Evolutionary conservation across 2,888 invertebrate species (phyloP).

Genomic region (Ceriagrion tenellum): DNA sequence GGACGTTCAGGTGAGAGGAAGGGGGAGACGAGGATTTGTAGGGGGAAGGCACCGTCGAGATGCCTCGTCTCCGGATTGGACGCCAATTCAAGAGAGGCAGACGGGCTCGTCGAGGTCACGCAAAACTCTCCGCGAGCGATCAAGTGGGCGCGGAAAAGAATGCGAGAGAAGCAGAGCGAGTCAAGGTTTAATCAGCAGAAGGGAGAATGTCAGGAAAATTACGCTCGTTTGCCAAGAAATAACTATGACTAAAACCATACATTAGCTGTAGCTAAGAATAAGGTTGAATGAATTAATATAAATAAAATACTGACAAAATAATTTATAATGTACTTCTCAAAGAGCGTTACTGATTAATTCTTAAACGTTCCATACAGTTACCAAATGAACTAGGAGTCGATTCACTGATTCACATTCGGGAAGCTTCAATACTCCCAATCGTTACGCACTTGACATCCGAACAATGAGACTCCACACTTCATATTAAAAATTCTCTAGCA

Average conservation of each 20-base stretch:
- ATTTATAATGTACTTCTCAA: too few species aligned
- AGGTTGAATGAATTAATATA: too few species aligned
- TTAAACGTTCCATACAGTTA: too few species aligned
- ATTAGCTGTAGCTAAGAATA: neutral
- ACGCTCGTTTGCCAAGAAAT: neutral
- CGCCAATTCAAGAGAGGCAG: neutral
- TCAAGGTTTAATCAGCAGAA: too few species aligned
- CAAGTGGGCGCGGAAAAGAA: neutral
- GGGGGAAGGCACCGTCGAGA: neutral
- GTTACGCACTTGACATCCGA: too few species aligned
- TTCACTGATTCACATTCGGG: too few species aligned
- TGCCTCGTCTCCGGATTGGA: neutral
- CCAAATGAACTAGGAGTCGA: too few species aligned
- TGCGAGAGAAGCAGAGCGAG: neutral
- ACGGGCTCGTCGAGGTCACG: neutral
- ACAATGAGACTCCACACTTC: too few species aligned
- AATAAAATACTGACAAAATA: too few species aligned
- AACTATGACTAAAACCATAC: neutral
- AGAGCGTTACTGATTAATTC: too few species aligned
- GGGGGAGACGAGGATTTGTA: neutral
- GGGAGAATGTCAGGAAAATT: neutral
- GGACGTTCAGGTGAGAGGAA: neutral
- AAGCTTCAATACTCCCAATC: too few species aligned
- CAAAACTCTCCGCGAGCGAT: neutral
- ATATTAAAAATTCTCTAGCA: too few species aligned